These are phyloP conservation scores for Myopa testacea DNA, from an alignment of 2,888 invertebrate genomes.

Conservation along the genomic window DNA sequence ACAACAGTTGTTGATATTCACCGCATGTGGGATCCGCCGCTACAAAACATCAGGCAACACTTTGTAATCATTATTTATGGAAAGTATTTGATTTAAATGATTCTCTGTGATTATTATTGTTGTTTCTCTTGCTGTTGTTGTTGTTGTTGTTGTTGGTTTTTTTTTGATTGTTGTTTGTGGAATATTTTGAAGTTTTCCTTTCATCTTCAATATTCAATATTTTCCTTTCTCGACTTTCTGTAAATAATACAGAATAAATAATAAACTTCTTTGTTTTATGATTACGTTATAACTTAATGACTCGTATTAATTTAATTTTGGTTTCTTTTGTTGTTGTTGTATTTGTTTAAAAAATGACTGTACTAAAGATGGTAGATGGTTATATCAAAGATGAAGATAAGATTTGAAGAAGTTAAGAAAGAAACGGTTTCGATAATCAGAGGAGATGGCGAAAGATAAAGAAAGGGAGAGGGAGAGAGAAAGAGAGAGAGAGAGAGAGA, in stretches of 20 bases:
- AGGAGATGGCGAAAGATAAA: too few species aligned
- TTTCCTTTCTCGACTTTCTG: background rate
- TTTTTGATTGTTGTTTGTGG: background rate
- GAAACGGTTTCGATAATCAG: too few species aligned
- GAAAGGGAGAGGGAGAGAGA: too few species aligned
- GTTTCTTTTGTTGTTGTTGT: too few species aligned
- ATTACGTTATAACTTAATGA: too few species aligned
- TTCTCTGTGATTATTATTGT: background rate
- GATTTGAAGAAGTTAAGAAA: too few species aligned
- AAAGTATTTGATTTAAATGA: slow-evolving; percentile 21
- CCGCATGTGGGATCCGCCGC: slow-evolving; percentile 33
- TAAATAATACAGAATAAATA: background rate
- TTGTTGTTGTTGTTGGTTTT: background rate
- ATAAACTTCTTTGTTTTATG: too few species aligned
- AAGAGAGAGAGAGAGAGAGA: too few species aligned
- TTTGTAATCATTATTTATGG: slow-evolving; percentile 26
- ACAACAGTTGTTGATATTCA: slow-evolving; percentile 12
- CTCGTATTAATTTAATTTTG: too few species aligned
- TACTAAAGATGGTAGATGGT: too few species aligned
- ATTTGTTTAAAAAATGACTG: too few species aligned
- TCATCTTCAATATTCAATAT: background rate
- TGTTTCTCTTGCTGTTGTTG: background rate
- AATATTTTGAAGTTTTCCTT: background rate
- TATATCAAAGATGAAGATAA: too few species aligned
- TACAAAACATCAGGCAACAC: background rate